Conservation (phyloP, 2,113 vertebrate species). For the Delphinapterus leucas region DNA sequence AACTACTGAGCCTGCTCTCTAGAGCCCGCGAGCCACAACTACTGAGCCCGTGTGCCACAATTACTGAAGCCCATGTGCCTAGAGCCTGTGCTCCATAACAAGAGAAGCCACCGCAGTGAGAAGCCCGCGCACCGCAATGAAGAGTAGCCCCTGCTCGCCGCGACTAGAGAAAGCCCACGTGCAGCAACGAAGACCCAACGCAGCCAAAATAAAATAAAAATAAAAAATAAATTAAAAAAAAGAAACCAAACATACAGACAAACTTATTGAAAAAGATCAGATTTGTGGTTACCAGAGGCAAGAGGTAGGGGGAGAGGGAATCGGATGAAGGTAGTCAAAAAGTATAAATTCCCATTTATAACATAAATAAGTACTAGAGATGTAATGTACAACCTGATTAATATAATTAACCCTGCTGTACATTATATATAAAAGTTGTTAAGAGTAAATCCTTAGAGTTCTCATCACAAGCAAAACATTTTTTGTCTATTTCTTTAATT, state of each 20-base stretch:
- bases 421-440: neutral
- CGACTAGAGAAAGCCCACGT: no score
- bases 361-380: neutral
- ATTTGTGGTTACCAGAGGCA: neutral
- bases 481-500: neutral
- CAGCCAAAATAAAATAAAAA: no score
- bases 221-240: no score
- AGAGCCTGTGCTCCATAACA: no score
- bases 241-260: neutral
- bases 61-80: no score
- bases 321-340: neutral
- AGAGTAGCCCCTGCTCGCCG: no score
- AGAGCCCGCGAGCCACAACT: no score
- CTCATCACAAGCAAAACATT: neutral
- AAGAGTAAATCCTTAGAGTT: neutral
- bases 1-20: no score
- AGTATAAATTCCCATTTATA: neutral
- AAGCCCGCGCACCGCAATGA: no score
- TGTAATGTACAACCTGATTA: neutral
- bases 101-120: no score
- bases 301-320: neutral
- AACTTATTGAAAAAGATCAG: neutral
- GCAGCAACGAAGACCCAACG: no score
- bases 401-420: neutral
- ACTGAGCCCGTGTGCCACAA: no score